Percentiles rank a stretch among this genome's conserved stretches.
Evolutionary conservation across 2,888 invertebrate genomes (phyloP).

Genomic region (Stenchaetothrips biformis): DNA sequence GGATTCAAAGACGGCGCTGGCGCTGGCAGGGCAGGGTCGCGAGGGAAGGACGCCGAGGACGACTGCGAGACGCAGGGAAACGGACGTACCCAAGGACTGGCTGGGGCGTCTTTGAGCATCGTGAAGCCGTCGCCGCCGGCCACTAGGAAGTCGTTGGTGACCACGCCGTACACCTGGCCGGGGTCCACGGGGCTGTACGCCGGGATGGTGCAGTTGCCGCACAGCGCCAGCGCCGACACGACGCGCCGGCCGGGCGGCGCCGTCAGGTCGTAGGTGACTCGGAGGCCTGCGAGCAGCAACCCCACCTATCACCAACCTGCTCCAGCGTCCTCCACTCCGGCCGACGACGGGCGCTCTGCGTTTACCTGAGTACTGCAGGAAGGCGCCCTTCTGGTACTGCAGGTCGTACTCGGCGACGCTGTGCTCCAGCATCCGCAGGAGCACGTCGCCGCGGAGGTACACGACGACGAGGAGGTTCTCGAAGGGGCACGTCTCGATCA

Average conservation of each 20-base stretch:
- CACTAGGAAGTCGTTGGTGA: slow-evolving; percentile 60
- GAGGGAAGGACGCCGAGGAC: too few species aligned
- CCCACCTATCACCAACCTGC: too few species aligned
- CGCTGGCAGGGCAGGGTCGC: too few species aligned
- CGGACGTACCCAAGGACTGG: not conserved
- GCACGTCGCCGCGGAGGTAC: slow-evolving; percentile 58
- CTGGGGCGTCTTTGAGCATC: slow-evolving; percentile 45
- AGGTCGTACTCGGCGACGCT: slow-evolving; percentile 53
- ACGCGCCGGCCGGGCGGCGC: slow-evolving; percentile 61
- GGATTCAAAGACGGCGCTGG: too few species aligned
- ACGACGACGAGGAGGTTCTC: slow-evolving; percentile 61
- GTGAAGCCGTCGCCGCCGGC: slow-evolving; percentile 70
- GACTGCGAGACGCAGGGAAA: too few species aligned
- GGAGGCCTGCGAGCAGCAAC: slow-evolving; percentile 42
- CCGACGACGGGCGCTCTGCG: too few species aligned
- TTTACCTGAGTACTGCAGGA: slow-evolving; percentile 76
- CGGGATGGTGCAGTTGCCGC: slow-evolving; percentile 63
- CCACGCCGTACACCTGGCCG: slow-evolving; percentile 56
- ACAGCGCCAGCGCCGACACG: slow-evolving; percentile 57
- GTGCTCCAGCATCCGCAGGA: slow-evolving; percentile 64
- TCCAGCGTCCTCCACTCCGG: too few species aligned
- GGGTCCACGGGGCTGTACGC: slow-evolving; percentile 53
- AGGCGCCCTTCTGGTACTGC: slow-evolving; percentile 55
- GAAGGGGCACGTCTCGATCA: slow-evolving; percentile 71
- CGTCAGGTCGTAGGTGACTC: slow-evolving; percentile 62